These are phyloP conservation scores for Germaria angustata DNA, from an alignment of 2,888 invertebrate species.

Conservation along the genomic window DNA sequence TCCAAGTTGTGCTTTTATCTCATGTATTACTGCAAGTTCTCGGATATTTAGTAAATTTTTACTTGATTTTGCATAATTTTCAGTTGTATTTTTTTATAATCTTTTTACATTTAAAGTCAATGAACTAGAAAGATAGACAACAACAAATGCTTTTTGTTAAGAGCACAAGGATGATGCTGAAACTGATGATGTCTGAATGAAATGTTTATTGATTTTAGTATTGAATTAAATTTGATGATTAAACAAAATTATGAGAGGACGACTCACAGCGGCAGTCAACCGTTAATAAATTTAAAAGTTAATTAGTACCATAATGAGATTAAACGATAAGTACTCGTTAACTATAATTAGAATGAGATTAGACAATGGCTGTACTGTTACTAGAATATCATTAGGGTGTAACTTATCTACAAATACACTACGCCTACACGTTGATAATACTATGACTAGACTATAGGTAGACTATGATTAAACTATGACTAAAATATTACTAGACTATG, in stretches of 20 bases:
- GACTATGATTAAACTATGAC: too few species aligned
- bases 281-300: background rate
- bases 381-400: too few species aligned
- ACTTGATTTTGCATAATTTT: slow-evolving; percentile 49
- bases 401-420: too few species aligned
- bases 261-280: background rate
- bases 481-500: too few species aligned
- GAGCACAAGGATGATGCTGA: slow-evolving; percentile 3
- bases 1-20: slow-evolving; percentile 8
- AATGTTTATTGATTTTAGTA: slow-evolving; percentile 35
- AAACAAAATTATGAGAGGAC: background rate
- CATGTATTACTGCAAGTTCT: slow-evolving; percentile 38
- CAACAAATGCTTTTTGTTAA: slow-evolving; percentile 32
- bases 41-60: slow-evolving; percentile 33
- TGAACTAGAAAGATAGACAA: slow-evolving; percentile 52
- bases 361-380: too few species aligned
- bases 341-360: too few species aligned
- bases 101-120: slow-evolving; percentile 33
- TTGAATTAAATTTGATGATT: background rate
- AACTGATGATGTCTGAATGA: slow-evolving; percentile 16
- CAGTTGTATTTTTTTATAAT: background rate
- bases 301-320: too few species aligned
- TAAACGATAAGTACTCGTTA: too few species aligned
- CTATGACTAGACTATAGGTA: too few species aligned
- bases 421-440: too few species aligned